Base-by-base conservation (phyloP, 1,140 invertebrate species). In the Notospermus geniculatus region DNA sequence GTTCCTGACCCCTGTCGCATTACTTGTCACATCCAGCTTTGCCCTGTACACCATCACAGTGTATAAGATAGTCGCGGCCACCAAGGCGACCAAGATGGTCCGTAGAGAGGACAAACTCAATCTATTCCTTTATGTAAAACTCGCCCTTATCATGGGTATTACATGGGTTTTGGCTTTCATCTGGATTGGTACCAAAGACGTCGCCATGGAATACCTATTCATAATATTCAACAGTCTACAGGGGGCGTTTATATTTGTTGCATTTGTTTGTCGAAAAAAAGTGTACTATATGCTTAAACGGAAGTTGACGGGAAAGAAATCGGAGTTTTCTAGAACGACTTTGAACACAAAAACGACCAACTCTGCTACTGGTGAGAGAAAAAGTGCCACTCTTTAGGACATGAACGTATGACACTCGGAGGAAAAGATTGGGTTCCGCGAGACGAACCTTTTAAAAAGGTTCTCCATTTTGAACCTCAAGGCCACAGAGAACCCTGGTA, bases 101-200 rank as follows among this genome's bases (percentile, higher is more conserved):
- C n/a, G 25, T 7, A 50, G n/a, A 27, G 25, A 5, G n/a, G 46
- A 50, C 46, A 50, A 50, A 50, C n/a, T 50, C 4, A 50, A 50
- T n/a, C n/a, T 50, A 50, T 50, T 50, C 9, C n/a, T 50, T 5
- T 50, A 50, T n/a, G n/a, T 50, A 23, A 50, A 50, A 50, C 46
- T 50, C n/a, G n/a, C 46, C 46, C 5, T 50, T 50, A 50, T 50
- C 46, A 19, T 50, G 19, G 46, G 46, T n/a, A 4, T 19, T 5
- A 50, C 46, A 7, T 50, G 46, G 46, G 25, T 50, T 27, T 50
- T 50, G 9, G 46, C 46, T 9, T 50, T 50, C 25, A 19, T 50
- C 9, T 50, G 46, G 46, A n/a, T 50, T n/a, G 46, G n/a, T 5
- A 50, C 46, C 4, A 19, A 27, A 23, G n/a, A n/a, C 25, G 46